Conservation (phyloP, 2,113 vertebrate genomes). For the Perca fluviatilis region DNA sequence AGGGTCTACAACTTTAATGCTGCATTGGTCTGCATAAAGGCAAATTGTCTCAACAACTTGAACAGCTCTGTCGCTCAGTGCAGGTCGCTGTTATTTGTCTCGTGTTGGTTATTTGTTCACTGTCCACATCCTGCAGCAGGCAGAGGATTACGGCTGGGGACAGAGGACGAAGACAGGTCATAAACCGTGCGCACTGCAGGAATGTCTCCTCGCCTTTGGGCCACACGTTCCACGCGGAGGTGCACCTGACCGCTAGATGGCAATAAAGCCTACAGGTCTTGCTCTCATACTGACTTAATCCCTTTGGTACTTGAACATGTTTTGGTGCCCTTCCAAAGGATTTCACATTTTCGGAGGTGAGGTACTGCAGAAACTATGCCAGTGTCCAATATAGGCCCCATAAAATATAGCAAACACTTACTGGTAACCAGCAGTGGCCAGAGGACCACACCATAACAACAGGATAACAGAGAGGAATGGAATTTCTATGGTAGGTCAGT, state of each 20-base stretch:
- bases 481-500: neutral
- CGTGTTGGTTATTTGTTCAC: conserved; percentile 3
- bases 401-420: neutral
- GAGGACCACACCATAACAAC: neutral
- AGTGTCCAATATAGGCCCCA: neutral
- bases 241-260: conserved; percentile 66
- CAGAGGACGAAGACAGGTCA: conserved; percentile 62
- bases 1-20: conserved; percentile 42
- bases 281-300: neutral
- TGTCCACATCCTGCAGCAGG: conserved; percentile 15
- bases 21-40: conserved; percentile 4
- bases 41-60: conserved; percentile 25
- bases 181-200: conserved; percentile 60
- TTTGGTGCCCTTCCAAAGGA: neutral
- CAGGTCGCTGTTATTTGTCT: neutral
- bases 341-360: neutral
- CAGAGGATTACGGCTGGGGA: conserved; percentile 25
- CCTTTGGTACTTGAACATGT: neutral
- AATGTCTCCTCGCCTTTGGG: conserved; percentile 49
- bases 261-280: conserved; percentile 5
- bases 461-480: neutral
- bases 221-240: conserved; percentile 5
- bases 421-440: neutral
- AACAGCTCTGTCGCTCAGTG: neutral
- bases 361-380: neutral